Evolutionary conservation across 2,797 vertebrate genomes (phyloP), one percentile per base, ranked within the genome.

Genomic region (Xenops minutus): DNA sequence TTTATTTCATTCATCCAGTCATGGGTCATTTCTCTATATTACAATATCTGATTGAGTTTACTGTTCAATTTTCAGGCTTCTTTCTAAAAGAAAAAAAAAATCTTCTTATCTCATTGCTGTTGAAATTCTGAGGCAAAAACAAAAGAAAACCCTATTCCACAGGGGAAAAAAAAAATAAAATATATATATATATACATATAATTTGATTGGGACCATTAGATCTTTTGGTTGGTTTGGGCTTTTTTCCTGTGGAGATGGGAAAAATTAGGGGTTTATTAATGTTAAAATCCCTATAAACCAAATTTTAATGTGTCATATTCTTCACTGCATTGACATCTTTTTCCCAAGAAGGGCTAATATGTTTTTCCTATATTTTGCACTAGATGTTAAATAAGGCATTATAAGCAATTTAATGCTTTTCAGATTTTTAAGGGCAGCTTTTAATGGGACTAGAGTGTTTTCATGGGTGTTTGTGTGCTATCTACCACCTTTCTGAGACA

Each of bases 11-110:
- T 95, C 20, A 73, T 68, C n/a, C 24, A 58, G 43, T 87, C 37
- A 32, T 21, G n/a, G 56, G 55, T 89, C 34, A 89, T 91, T 95
- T 87, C 17, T 92, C 34, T 79, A 5, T 78, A 68, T 64, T 69
- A 51, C 48, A 41, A 58, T 73, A 77, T 74, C 74, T 85, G 36
- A 69, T 58, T 58, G 62, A 56, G 29, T 64, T 91, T 89, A 58
- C 36, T 69, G n/a, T 54, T 94, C 86, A 29, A n/a, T 89, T 95
- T 82, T 43, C 46, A 72, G 27, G 16, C 10, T 76, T 62, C 10
- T 61, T 23, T 59, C 21, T 49, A 4, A 8, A 12, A 41, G 48
- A 79, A 39, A n/a, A n/a, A 12, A 26, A 24, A 27, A 5, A 32
- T 12, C 12, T 41, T 67, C 12, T 67, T 82, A 26, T 34, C 23